Evolutionary conservation across 2,888 invertebrate species (phyloP), one percentile per base, ranked within the genome.

Genomic region (Sphinx pinastri): DNA sequence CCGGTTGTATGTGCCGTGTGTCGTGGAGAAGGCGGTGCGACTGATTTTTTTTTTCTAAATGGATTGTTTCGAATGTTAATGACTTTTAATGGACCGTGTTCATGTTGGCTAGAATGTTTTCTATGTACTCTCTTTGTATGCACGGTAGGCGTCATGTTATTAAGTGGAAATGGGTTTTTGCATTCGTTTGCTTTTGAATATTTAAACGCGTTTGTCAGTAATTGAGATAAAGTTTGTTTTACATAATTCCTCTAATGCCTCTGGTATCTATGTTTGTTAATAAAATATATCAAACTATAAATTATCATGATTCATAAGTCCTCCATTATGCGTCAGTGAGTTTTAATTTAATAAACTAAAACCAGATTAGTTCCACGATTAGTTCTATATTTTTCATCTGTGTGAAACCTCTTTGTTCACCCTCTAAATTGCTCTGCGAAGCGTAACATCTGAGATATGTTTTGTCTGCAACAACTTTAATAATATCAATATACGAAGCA

Each of bases 1-100:
- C 86, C 85, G 84, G 60, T 69, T 63, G 63, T 63, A 49, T 49
- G 63, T 49, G 16, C 47, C 49, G 60, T 60, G 63, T 63, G 58
- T 14, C 38, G 58, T 63, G 63, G 66, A 12, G 10, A 12, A 13
- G 54, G 52, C 63, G 70, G 45, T 38, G 59, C 49, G 45, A 60
- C 60, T 63, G 16, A 49, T 19, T 63, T 25, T 38, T 38, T 63
- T 63, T 63, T 49, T 49, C 58, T 14, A 38, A 47, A 63, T 49
- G 47, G 68, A 58, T 69, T 67, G 60, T 70, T 71, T 45, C 60
- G 68, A 63, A 66, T 70, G 25, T 72, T 58, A 60, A 71, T 68
- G 51, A 47, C 60, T 59, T 69, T 19, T 63, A 63, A 63, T 49
- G 63, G 63, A 13, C 49, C 63, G 49, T 49, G 49, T 63, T 63